Base-by-base conservation (phyloP, 2,797 vertebrate species). In the Eutrigla gurnardus region DNA sequence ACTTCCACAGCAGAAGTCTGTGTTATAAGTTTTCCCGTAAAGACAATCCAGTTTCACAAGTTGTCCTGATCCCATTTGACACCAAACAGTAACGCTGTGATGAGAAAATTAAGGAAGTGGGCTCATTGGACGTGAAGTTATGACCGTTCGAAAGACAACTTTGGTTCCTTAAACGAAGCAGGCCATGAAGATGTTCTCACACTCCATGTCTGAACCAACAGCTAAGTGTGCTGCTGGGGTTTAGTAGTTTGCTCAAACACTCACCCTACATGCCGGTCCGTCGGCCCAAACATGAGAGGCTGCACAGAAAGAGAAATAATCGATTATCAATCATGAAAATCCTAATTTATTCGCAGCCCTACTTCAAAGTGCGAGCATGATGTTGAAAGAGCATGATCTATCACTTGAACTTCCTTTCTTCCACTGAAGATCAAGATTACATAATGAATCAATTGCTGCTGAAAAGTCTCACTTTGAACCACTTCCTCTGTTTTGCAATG, bases 101-200 rank as follows among this genome's bases (percentile, higher is more conserved):
- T 3, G 2, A 3, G 6, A 7, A 32, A 32, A 8, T 68, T 18
- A 25, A 40, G 39, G 43, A 67, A 55, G 25, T 43, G 50, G 11
- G 35, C 6, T 42, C 25, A 8, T n/a, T 39, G 33, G 5, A 55
- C 2, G 5, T 6, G 7, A n/a, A 45, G 35, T 18, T 49, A 4
- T 3, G 10, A 4, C 8, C 10, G 12, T 42, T 42, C 25, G 25
- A 25, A 25, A 25, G 25, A 32, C 25, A 6, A 3, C 13, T 54
- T 36, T 7, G 0, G 5, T 50, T 55, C 7, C 40, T 58, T 57
- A 9, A 61, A 45, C 54, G 35, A 47, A 36, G 52, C 53, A 58
- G 37, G 60, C 42, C 17, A 43, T n/a, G n/a, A 57, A 33, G 63
- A 64, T 11, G 43, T 66, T 73, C 68, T 45, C 60, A 45, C 45